Conservation (phyloP, 2,797 vertebrate genomes). For the Lerista edwardsae region DNA sequence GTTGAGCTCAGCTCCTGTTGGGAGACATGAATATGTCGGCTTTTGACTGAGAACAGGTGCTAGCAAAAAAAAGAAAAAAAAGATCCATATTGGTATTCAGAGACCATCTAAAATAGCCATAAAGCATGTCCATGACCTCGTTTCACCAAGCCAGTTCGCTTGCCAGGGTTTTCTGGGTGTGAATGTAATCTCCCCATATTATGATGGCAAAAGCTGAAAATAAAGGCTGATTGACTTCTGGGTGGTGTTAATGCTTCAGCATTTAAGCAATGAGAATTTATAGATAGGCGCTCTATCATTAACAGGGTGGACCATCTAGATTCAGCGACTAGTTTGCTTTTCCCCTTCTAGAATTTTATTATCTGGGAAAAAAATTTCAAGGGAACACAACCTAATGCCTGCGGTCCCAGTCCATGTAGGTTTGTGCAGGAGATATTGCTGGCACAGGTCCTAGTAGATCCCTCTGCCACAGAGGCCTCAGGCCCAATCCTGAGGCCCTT, state of each 20-base stretch:
- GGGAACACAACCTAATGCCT: conserved; percentile 10
- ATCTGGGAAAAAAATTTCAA: conserved; percentile 53
- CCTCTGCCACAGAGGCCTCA: not conserved
- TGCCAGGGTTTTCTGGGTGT: conserved; percentile 45
- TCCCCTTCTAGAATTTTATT: conserved; percentile 31
- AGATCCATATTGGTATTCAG: conserved; percentile 36
- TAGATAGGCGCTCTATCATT: conserved; percentile 49
- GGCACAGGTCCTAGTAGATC: not conserved
- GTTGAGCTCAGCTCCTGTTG: conserved; percentile 59
- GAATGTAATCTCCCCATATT: conserved; percentile 30
- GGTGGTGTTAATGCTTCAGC: conserved; percentile 59
- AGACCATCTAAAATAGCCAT: conserved; percentile 61
- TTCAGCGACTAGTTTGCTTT: conserved; percentile 47
- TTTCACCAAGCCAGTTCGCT: conserved; percentile 42
- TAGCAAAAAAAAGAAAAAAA: conserved; percentile 51
- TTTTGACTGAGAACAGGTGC: conserved; percentile 64
- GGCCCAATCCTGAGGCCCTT: too few relatives aligned
- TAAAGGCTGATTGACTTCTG: conserved; percentile 41
- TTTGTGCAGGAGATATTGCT: too few relatives aligned
- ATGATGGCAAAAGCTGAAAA: conserved; percentile 38
- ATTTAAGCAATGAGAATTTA: conserved; percentile 56
- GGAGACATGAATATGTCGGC: conserved; percentile 47
- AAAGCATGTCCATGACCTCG: conserved; percentile 48
- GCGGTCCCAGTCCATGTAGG: too few relatives aligned
- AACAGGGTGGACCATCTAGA: conserved; percentile 45